Evolutionary conservation across 2,888 invertebrate species (phyloP), one percentile per base, ranked within the genome.

Genomic region (Archips xylosteana): DNA sequence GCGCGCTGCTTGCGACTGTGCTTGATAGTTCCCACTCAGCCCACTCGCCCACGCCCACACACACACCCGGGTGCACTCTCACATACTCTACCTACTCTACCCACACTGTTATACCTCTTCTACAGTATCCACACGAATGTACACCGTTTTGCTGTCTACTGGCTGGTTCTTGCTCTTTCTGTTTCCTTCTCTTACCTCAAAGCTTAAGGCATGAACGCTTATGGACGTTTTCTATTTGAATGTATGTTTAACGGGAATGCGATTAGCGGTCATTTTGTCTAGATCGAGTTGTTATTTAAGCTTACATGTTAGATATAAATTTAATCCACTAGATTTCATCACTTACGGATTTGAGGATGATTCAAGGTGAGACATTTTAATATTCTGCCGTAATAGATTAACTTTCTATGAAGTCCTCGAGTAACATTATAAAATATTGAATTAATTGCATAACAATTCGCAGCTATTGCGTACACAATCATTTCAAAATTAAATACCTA

Each of bases 291-390:
- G 76, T 76, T 77, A 76, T 74, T 86, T 84, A 78, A 70, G 78
- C 75, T 77, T 75, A 65, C 59, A 82, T 85, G 83, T 87, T 90
- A 86, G 89, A 83, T 79, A 82, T 82, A 82, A 81, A 81, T 88
- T 87, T 87, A 81, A 76, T 86, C 84, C 85, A 85, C 81, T 88
- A 88, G 87, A 84, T 81, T 80, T 79, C 85, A 79, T 75, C 70
- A 76, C 82, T 77, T 83, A 81, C 85, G 86, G 87, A 78, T 67
- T 75, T 76, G 76, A 79, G 85, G 88, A 89, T 78, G 60, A 74
- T 73, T 62, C 70, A 83, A 90, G 90, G 90, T 90, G 88, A 90
- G 90, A 87, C 70, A 75, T 77, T 79, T 77, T 72, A 61, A 74
- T 75, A 65, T 59, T 76, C 72, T 67, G 65, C 47, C 62, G 8